Evolutionary conservation across 1,140 invertebrate species (phyloP), one percentile per base, ranked within the genome.

Genomic region (Triops cancriformis): DNA sequence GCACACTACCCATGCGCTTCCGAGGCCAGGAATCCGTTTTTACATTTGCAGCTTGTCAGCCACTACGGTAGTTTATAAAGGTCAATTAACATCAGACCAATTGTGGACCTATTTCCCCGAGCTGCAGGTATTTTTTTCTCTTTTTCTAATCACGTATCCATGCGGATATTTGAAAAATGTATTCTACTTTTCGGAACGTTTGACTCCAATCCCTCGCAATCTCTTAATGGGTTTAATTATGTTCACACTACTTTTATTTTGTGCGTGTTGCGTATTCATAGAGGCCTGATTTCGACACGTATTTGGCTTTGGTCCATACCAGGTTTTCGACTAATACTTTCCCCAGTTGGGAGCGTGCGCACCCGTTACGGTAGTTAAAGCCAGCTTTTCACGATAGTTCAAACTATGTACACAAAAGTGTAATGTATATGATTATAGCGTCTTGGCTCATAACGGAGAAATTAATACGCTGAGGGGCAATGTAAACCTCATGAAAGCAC

Each of bases 301-400:
- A 98, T 84, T 83, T 99, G 82, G 95, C 97, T 27, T 85, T 99
- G 82, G 96, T 99, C 1, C 98, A 99, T 84, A 98, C 97, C 26
- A 88, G 93, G 79, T 99, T 99, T 87, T 98, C 96, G 1, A 99
- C 98, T 73, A 99, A 99, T 85, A 99, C 98, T 26, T 99, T 99
- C 83, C 98, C 98, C 7, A 97, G 93, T 83, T 99, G 98, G 98
- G 97, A 98, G 85, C 89, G 97, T 82, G 97, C 98, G 14, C 98
- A 99, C 87, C 98, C 98, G n/a, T 88, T 98, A 82, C 91, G 97
- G 93, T 96, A 86, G 31, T 37, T 37, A 4, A 37, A 37, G 31
- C 31, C 7, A 37, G 2, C 2, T 37, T 37, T 37, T 37, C 31
- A 37, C 7, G 7, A 7, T 23, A 64, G 51, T 18, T 64, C 18